Evolutionary conservation across 2,797 vertebrate species (phyloP).

Genomic region (Eulemur rubriventer): DNA sequence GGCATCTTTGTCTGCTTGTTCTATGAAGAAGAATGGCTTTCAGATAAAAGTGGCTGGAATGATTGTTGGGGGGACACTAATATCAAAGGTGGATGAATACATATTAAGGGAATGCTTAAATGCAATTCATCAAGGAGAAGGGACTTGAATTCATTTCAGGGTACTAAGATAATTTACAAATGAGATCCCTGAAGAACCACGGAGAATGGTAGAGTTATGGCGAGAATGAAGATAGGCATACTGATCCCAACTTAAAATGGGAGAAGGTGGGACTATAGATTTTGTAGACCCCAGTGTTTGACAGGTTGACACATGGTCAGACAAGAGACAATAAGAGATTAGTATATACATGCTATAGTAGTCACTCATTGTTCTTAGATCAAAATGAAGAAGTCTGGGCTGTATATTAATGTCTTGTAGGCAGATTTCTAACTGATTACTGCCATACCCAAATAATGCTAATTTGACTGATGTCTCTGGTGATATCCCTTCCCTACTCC

Average conservation of each 20-base stretch:
- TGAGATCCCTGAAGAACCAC: background rate
- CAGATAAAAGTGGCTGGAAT: background rate
- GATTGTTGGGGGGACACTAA: background rate
- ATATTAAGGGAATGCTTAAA: background rate
- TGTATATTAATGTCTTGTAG: background rate
- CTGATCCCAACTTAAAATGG: background rate
- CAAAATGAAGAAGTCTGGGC: background rate
- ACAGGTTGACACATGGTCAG: background rate
- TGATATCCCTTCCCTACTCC: background rate
- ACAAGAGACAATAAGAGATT: background rate
- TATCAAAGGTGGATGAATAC: background rate
- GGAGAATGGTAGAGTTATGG: background rate
- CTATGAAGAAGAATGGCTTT: slow-evolving; percentile 14
- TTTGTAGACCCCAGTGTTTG: background rate
- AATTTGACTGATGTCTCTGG: background rate
- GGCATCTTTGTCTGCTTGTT: background rate
- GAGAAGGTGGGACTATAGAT: background rate
- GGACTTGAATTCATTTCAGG: background rate
- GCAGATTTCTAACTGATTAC: background rate
- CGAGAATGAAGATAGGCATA: background rate
- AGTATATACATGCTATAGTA: background rate
- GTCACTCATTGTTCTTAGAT: background rate
- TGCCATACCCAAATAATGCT: background rate
- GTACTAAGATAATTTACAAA: background rate
- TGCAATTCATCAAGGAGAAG: background rate